These are phyloP conservation scores for Byasa hedistus DNA, from an alignment of 2,888 invertebrate genomes.

Conservation along the genomic window DNA sequence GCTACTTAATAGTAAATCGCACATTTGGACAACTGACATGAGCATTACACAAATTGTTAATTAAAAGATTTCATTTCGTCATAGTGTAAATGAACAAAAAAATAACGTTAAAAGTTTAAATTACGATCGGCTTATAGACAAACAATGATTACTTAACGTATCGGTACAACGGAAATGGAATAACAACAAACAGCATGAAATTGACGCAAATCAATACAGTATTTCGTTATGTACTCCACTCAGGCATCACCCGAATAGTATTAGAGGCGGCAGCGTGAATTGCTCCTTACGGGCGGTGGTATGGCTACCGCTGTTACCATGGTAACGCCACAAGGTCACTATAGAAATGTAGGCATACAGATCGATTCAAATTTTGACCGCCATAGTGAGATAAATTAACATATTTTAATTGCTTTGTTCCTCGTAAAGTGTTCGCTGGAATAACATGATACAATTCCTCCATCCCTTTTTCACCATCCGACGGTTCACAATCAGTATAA, in stretches of 20 bases:
- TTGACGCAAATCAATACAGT: not conserved
- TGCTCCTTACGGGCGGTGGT: not conserved
- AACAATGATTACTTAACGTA: not conserved
- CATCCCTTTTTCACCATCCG: too few species aligned
- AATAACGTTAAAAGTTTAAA: too few species aligned
- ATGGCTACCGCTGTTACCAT: not conserved
- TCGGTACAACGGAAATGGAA: not conserved
- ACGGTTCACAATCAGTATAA: too few species aligned
- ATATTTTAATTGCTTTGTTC: too few species aligned
- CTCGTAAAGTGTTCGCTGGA: too few species aligned
- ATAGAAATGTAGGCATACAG: not conserved
- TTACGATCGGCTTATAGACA: not conserved
- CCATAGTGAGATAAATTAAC: not conserved
- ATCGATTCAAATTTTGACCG: not conserved
- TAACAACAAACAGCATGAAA: not conserved
- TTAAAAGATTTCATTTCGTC: too few species aligned
- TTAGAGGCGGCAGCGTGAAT: not conserved
- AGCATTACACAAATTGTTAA: too few species aligned
- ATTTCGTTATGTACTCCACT: not conserved
- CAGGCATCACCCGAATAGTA: not conserved
- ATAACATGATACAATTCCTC: too few species aligned
- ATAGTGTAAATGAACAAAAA: too few species aligned
- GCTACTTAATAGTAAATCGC: too few species aligned
- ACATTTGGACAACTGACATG: too few species aligned
- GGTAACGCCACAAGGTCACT: not conserved